Evolutionary conservation across 92 coral and sea anemone genomes (phyloP), one percentile per base, ranked within the genome.

Genomic region (Micromussa lordhowensis): DNA sequence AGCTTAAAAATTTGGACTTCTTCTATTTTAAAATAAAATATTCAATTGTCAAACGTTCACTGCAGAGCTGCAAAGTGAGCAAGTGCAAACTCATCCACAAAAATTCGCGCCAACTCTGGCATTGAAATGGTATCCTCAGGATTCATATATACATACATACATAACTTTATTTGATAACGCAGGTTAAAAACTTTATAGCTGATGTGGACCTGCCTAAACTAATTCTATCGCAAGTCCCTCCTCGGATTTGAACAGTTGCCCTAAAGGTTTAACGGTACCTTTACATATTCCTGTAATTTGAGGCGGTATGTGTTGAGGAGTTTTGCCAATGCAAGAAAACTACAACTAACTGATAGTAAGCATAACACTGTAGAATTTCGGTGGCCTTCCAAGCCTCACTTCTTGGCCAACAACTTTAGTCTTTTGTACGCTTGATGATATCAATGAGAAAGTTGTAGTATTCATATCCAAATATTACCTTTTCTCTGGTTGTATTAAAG

Each of bases 391-490:
- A 22, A 26, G 11, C 22, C 6, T 61, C 68, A 22, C 29, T 2
- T 5, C 68, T 61, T 26, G 8, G 3, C 11, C 29, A 22, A 19
- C 28, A 61, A 22, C 10, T 61, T 11, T 29, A 61, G 11, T 17
- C 11, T 61, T 61, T 10, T 17, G 48, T 10, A 40, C 59, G 2
- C 59, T 54, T 54, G 19, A 54, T 17, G 2, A 54, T 13, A 15
- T 19, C 59, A 8, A 8, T 54, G 4, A 17, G 59, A 54, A 54
- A 40, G 9, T 40, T 40, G 48, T 40, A 40, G 48, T 40, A 7
- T 4, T 40, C 48, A 4, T 40, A 40, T 40, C 7, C 7, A 54
- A 54, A 54, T 8, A 17, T 54, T 86, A 90, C 93, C 85, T 86
- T 68, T n/a, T 28, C 80, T 35, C 74, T 75, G 29, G 87, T 55